Evolutionary conservation across 2,888 invertebrate genomes (phyloP), one percentile per base, ranked within the genome.

Genomic region (Dasysyrphus tricinctus): DNA sequence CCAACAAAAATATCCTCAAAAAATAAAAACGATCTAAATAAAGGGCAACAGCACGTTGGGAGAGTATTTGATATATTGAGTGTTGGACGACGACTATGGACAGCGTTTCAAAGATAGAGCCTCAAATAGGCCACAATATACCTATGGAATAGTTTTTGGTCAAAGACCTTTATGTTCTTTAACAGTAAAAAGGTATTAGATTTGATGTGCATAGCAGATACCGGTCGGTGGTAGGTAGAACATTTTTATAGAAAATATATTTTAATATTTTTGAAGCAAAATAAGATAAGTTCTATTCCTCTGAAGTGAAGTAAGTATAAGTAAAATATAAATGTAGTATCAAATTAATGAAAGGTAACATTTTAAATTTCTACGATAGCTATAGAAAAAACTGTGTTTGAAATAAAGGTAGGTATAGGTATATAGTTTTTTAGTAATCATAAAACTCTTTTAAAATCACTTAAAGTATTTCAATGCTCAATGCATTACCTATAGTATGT

Each of bases 1-100:
- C 47, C 16, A 37, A 47, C 14, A 24, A 47, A n/a, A 59, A 24
- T 44, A 72, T 65, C 24, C 39, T 44, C 39, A 24, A 49, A 57
- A 72, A 42, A 77, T 49, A 63, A 72, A 54, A 72, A 79, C 19
- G 24, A 77, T 79, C 78, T 82, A 86, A 86, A 78, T 82, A 82
- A 54, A 86, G 72, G 80, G 70, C 78, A 82, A 69, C 67, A 49
- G 65, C 74, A 81, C 54, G 44, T 72, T 73, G 65, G 54, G 73
- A 24, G 47, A 16, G 72, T 73, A 65, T 73, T 80, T 77, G 80
- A 77, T 74, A 59, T 49, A 75, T 86, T 75, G 74, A 79, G 75
- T 86, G 78, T 72, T 86, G 72, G n/a, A 78, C 77, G 49, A 74
- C 44, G 65, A 70, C 72, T 54, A 77, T 56, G 70, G 70, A 73